Conservation (phyloP, 2,888 invertebrate genomes). For the Schizotus pectinicornis region DNA sequence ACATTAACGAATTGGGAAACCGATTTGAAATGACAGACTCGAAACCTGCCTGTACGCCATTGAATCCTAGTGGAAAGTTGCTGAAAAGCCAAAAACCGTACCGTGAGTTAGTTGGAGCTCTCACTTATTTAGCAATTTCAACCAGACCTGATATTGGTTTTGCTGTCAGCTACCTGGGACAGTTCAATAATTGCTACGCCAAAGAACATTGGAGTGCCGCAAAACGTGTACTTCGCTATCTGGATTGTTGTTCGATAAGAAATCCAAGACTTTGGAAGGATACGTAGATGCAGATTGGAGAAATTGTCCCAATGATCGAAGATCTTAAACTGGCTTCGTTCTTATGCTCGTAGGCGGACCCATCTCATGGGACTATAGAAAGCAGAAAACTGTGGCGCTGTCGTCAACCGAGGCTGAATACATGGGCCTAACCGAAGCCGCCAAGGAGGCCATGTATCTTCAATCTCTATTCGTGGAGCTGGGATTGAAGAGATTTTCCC, state of each 20-base stretch:
- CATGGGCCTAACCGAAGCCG: constrained; percentile 20
- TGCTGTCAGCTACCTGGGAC: constrained; percentile 33
- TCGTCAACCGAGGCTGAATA: constrained; percentile 30
- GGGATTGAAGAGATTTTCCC: neutral
- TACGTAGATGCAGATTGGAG: constrained; percentile 32
- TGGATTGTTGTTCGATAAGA: constrained; percentile 33
- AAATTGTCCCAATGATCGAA: constrained; percentile 14
- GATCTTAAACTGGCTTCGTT: constrained; percentile 27
- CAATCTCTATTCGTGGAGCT: constrained; percentile 14
- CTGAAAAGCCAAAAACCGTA: constrained; percentile 2
- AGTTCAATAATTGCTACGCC: constrained; percentile 26
- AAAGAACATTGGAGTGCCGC: constrained; percentile 3
- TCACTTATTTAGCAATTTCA: constrained; percentile 32
- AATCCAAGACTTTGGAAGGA: neutral
- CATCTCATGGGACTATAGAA: constrained; percentile 26
- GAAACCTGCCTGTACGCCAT: constrained; percentile 9
- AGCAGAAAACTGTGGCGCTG: constrained; percentile 28
- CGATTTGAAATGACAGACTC: constrained; percentile 14
- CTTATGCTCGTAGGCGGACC: constrained; percentile 19
- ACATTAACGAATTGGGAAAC: constrained; percentile 7
- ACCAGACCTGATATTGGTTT: constrained; percentile 37
- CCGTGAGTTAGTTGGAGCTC: constrained; percentile 27
- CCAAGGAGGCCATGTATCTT: constrained; percentile 22
- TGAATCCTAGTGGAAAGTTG: neutral
- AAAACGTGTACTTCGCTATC: constrained; percentile 37